Percentiles rank a stretch among this genome's conserved stretches.
Conservation (phyloP, 2,113 vertebrate species). For the Smithornis capensis region DNA sequence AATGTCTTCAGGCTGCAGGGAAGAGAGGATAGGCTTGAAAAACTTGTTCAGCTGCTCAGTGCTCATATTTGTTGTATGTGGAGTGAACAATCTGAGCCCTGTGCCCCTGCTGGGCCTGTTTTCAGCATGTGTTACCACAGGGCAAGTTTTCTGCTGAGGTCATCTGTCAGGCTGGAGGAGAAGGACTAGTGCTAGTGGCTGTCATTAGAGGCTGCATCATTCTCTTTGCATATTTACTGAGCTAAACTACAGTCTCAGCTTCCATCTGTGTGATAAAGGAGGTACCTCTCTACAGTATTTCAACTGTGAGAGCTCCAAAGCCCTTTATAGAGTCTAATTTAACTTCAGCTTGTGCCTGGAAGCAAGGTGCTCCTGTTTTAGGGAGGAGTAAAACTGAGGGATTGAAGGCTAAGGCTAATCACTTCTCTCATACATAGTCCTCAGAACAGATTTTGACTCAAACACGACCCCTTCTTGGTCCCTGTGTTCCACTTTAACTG, state of each 20-base stretch:
- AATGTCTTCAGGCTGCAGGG: background rate
- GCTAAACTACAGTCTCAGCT: background rate
- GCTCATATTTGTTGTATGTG: background rate
- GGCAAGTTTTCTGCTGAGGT: background rate
- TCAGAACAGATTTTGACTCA: background rate
- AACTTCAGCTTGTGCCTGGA: background rate
- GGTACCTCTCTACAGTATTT: background rate
- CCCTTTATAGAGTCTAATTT: background rate
- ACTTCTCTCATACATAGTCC: background rate
- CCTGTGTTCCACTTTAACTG: background rate
- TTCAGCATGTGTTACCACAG: background rate
- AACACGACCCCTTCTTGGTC: background rate
- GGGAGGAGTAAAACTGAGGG: background rate
- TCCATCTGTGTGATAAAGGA: background rate
- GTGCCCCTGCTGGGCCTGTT: conserved; percentile 37
- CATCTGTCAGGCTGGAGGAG: conserved; percentile 9
- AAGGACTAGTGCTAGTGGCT: background rate
- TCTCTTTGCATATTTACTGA: background rate
- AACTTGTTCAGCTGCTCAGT: conserved; percentile 6
- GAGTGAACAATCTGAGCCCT: background rate
- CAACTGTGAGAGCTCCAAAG: background rate
- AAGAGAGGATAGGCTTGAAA: conserved; percentile 10
- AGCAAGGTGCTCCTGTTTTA: background rate
- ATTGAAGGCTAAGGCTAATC: background rate
- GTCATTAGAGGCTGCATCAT: background rate